Base-by-base conservation (phyloP, 92 coral and sea anemone genomes). In the Parazoanthus swiftii region DNA sequence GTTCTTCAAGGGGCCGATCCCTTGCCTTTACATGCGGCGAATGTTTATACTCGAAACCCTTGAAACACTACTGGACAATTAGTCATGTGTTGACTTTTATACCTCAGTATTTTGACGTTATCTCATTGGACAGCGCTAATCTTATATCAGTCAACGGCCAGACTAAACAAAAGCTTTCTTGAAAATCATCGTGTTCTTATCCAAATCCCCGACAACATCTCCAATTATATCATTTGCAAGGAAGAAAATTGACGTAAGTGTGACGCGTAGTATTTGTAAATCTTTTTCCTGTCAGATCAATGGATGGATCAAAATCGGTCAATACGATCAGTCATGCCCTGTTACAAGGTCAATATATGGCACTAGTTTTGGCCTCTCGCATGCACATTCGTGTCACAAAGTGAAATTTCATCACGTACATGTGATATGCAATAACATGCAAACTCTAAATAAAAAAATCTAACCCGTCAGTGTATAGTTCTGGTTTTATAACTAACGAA, bases 51-150 rank as follows among this genome's bases (percentile, higher is more conserved):
- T 44, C n/a, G 74, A 46, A 26, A 25, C 2, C 33, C 59, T 73
- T 84, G 87, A 72, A 84, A 59, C 65, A 16, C 66, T 71, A 26
- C 54, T 70, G 16, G 18, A 44, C 26, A 71, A 73, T 39, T 59
- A 6, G 14, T n/a, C 21, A n/a, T 84, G 18, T 46, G 39, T 46
- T 71, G 87, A 84, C 87, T 70, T 84, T 84, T 84, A 84, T 84
- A 48, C 21, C 37, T 84, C 3, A 74, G 23, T 70, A 74, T 84
- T 84, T 84, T 35, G 77, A 46, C 87, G 79, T 70, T 39, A 71
- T 71, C 39, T 56, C 26, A 71, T 71, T 39, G 87, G 87, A 84
- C 87, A 72, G 56, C n/a, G 33, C 26, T 84, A 82, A 84, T 44
- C 44, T 71, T 72, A 16, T 46, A 44, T 84, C 87, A 70, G 8